A percentile compares a stretch with the other conserved stretches of the same genome.
These are phyloP conservation scores for Thumatha senex DNA, from an alignment of 2,888 invertebrate species.

Conservation along the genomic window DNA sequence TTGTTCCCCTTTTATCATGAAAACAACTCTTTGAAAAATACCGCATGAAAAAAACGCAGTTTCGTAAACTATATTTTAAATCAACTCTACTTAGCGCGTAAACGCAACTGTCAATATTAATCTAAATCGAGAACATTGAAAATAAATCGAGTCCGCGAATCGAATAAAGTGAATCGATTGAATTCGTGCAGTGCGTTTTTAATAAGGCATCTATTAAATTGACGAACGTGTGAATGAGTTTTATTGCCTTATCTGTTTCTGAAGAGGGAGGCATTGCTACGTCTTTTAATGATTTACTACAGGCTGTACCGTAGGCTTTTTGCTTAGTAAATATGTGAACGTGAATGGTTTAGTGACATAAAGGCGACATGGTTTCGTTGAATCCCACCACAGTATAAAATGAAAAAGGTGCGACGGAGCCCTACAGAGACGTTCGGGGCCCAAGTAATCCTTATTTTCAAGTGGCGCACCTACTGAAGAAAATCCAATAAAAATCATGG, in stretches of 20 bases:
- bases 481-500: too few relatives aligned
- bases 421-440: too few relatives aligned
- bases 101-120: conserved; percentile 65
- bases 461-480: too few relatives aligned
- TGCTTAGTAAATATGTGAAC: conserved; percentile 18
- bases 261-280: conserved; percentile 64
- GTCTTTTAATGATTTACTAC: conserved; percentile 73
- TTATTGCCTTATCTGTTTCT: conserved; percentile 74
- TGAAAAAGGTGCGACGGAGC: too few relatives aligned
- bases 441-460: too few relatives aligned
- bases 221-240: conserved; percentile 82
- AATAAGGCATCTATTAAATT: conserved; percentile 78
- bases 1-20: too few relatives aligned
- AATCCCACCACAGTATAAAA: too few relatives aligned
- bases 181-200: conserved; percentile 65
- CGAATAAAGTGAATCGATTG: conserved; percentile 61
- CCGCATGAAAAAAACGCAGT: too few relatives aligned
- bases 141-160: conserved; percentile 48
- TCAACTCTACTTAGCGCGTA: conserved; percentile 52
- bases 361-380: too few relatives aligned
- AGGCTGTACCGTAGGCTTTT: conserved; percentile 22
- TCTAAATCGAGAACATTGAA: conserved; percentile 61
- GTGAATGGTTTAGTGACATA: too few relatives aligned
- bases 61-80: conserved; percentile 36
- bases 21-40: too few relatives aligned